Percentiles rank a stretch among this genome's conserved stretches.
phyloP scores from a whole-genome alignment of 2,888 invertebrate species.

The Lamproptera curius region DNA sequence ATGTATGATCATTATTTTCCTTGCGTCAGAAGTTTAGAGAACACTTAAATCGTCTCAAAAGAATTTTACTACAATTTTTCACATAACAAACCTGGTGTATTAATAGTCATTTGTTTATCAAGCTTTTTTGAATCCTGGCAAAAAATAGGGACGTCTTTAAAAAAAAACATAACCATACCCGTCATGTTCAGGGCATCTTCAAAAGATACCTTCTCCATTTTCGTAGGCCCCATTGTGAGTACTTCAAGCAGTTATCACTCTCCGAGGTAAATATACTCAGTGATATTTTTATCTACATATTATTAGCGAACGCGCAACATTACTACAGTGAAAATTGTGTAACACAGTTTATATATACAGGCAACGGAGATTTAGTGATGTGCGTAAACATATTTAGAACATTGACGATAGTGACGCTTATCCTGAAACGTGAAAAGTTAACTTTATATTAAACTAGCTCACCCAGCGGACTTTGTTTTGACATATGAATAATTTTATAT shows the following conservation, averaged over 20 bases:
- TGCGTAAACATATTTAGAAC: too few species aligned
- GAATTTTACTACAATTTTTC: too few species aligned
- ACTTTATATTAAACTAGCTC: too few species aligned
- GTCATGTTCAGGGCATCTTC: constrained; percentile 17
- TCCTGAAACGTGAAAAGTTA: too few species aligned
- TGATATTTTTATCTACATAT: neutral
- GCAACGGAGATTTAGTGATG: neutral
- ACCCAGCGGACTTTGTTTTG: too few species aligned
- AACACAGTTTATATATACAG: constrained; percentile 6
- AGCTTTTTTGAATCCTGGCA: neutral
- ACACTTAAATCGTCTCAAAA: too few species aligned
- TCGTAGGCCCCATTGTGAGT: constrained; percentile 7
- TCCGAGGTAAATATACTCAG: neutral
- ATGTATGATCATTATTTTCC: too few species aligned
- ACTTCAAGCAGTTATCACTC: neutral
- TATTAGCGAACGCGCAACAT: neutral
- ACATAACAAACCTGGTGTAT: neutral
- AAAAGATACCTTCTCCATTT: constrained; percentile 11
- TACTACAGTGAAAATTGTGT: neutral
- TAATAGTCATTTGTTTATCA: neutral
- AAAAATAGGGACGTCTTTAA: neutral
- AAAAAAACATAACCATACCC: constrained; percentile 10
- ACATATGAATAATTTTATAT: too few species aligned
- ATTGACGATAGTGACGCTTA: too few species aligned
- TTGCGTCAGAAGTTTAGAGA: too few species aligned